These are phyloP conservation scores for Graphium colonna DNA, from an alignment of 2,888 invertebrate species.

Conservation along the genomic window DNA sequence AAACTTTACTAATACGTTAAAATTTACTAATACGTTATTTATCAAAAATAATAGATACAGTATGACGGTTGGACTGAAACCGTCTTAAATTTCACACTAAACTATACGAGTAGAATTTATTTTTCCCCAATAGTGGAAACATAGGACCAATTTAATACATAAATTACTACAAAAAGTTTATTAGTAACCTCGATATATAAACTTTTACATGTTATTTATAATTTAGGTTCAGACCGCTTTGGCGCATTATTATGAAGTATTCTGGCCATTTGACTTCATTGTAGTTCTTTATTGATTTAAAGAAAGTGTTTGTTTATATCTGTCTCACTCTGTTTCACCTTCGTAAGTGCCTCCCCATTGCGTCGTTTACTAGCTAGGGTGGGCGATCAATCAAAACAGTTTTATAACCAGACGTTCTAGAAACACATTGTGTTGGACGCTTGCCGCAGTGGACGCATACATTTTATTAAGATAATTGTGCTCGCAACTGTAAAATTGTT, in stretches of 20 bases:
- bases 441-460: constrained; percentile 30
- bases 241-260: neutral
- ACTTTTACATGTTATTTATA: too few species aligned
- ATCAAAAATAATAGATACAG: too few species aligned
- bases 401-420: constrained; percentile 45
- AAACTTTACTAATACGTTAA: too few species aligned
- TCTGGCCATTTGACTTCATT: constrained; percentile 8
- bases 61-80: too few species aligned
- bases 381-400: constrained; percentile 49
- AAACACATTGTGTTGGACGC: constrained; percentile 48
- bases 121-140: too few species aligned
- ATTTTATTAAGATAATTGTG: constrained; percentile 27
- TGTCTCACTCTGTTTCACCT: constrained; percentile 35
- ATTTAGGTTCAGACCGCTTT: neutral
- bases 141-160: too few species aligned
- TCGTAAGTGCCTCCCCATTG: constrained; percentile 19
- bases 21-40: too few species aligned
- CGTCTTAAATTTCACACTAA: too few species aligned
- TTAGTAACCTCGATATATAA: too few species aligned
- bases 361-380: constrained; percentile 39
- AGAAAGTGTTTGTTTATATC: constrained; percentile 39
- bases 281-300: constrained; percentile 43
- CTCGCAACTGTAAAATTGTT: neutral
- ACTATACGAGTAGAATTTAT: too few species aligned
- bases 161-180: neutral